phyloP scores from a whole-genome alignment of 2,797 vertebrate genomes.

The Aeoliscus strigatus region DNA sequence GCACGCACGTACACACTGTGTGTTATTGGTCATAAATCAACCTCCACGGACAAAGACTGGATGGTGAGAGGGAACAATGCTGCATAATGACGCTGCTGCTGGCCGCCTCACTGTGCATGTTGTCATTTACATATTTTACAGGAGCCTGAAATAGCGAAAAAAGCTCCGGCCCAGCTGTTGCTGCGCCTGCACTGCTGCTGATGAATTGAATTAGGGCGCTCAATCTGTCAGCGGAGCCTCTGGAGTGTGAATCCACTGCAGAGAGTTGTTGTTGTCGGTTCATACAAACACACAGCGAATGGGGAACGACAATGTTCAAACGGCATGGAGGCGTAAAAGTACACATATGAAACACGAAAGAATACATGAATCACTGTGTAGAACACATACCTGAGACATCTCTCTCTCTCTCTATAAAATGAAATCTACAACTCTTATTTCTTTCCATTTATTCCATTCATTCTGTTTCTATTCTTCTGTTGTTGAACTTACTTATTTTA shows the following conservation, averaged over 20 bases:
- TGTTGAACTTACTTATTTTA: too few species aligned
- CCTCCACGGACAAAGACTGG: slow-evolving; percentile 22
- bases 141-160: slow-evolving; percentile 44
- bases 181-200: slow-evolving; percentile 26
- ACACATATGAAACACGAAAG: too few species aligned
- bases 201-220: slow-evolving; percentile 48
- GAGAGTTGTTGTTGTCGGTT: slow-evolving; percentile 57
- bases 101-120: slow-evolving; percentile 18
- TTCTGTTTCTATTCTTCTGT: too few species aligned
- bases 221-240: slow-evolving; percentile 43
- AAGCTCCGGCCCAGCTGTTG: slow-evolving; percentile 51
- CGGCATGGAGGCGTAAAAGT: too few species aligned
- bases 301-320: too few species aligned
- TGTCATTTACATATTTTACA: slow-evolving; percentile 56
- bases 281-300: too few species aligned
- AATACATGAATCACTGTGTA: too few species aligned
- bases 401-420: too few species aligned
- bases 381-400: too few species aligned
- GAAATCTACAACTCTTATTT: too few species aligned
- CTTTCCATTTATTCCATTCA: too few species aligned
- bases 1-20: slow-evolving; percentile 17
- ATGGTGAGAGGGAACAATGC: slow-evolving; percentile 25
- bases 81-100: slow-evolving; percentile 16
- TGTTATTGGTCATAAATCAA: slow-evolving; percentile 37
- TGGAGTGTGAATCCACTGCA: slow-evolving; percentile 36